Percentiles rank a stretch among this genome's conserved stretches.
Evolutionary conservation across 1,140 invertebrate genomes (phyloP).

Genomic region (Euschistus heros): DNA sequence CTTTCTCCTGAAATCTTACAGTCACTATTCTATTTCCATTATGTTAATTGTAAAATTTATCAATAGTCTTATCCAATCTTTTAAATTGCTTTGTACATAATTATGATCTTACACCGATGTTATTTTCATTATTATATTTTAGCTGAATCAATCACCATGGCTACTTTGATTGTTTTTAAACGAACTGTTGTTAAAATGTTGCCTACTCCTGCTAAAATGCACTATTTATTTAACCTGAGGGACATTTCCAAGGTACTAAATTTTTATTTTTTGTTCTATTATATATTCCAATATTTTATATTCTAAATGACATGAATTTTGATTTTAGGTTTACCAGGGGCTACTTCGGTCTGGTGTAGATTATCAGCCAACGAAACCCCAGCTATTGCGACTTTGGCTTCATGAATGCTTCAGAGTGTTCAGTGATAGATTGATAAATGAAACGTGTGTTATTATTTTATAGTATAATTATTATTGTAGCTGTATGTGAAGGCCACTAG

Average conservation of each 20-base stretch:
- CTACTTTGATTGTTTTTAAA: conserved; percentile 65
- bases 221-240: conserved; percentile 77
- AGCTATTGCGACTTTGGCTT: conserved; percentile 66
- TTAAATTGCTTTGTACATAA: conserved; percentile 51
- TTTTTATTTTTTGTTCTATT: not conserved
- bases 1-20: no score
- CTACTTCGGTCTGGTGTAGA: conserved; percentile 61
- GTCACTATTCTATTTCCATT: no score
- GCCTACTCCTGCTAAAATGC: conserved; percentile 76
- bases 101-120: no score
- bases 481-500: no score
- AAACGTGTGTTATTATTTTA: conserved; percentile 41
- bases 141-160: conserved; percentile 43
- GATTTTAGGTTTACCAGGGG: conserved; percentile 53
- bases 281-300: not conserved
- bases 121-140: not conserved
- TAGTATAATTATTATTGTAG: no score
- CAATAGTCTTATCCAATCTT: conserved; percentile 64
- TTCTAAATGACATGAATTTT: not conserved
- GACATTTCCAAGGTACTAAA: conserved; percentile 64
- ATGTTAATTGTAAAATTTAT: no score
- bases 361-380: conserved; percentile 55
- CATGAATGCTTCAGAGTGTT: conserved; percentile 77
- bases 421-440: conserved; percentile 65
- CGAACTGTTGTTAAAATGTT: conserved; percentile 57